These are phyloP conservation scores for Sesamia nonagrioides DNA, from an alignment of 1,140 invertebrate species.

Conservation along the genomic window DNA sequence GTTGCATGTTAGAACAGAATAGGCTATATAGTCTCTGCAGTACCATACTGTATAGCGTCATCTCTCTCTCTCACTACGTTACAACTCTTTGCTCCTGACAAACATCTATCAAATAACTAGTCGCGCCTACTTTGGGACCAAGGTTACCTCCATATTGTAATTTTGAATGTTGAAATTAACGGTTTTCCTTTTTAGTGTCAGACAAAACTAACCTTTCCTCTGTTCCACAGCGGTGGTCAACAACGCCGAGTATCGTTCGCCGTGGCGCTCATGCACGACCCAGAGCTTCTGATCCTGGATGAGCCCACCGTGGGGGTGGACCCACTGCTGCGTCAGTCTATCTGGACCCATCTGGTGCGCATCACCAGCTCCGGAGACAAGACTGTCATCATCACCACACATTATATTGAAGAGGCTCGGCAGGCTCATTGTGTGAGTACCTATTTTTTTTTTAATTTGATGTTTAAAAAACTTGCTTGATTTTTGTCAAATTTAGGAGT, in stretches of 20 bases:
- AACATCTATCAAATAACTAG: too few species aligned
- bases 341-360: conserved; percentile 96
- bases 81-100: too few species aligned
- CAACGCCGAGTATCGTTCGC: conserved; percentile 97
- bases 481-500: too few species aligned
- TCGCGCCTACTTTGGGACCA: too few species aligned
- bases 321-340: conserved; percentile 95
- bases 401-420: conserved; percentile 97
- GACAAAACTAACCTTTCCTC: background rate
- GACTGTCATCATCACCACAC: conserved; percentile 97
- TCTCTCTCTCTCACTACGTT: too few species aligned
- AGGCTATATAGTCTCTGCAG: too few species aligned
- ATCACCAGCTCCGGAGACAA: conserved; percentile 94
- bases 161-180: background rate
- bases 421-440: conserved; percentile 94
- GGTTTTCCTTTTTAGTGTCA: background rate
- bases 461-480: too few species aligned
- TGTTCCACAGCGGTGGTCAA: conserved; percentile 93
- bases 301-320: conserved; percentile 98
- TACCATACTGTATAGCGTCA: too few species aligned
- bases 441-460: background rate
- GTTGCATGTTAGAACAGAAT: too few species aligned
- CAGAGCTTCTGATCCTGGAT: conserved; percentile 97
- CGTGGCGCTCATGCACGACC: conserved; percentile 96
- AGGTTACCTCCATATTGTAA: too few species aligned